A percentile compares a stretch with the other conserved stretches of the same genome.
These are phyloP conservation scores for Petrolisthes manimaculis DNA, from an alignment of 2,888 invertebrate species.

Conservation along the genomic window DNA sequence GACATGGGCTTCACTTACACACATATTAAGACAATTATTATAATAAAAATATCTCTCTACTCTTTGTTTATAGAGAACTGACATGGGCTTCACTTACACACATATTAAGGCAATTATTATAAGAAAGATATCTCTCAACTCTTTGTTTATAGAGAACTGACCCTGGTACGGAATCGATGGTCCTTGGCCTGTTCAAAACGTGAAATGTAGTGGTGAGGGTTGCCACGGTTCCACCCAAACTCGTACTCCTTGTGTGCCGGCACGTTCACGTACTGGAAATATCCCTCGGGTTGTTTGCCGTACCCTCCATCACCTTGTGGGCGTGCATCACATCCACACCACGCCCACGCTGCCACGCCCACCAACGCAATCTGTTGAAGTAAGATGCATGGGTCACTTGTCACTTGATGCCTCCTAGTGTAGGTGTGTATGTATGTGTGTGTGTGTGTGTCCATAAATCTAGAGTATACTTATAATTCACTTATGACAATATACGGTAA, in stretches of 20 bases:
- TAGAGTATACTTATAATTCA: not conserved
- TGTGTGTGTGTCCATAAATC: not conserved
- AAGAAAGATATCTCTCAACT: not conserved
- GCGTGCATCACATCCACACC: not conserved
- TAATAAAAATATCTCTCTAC: too few relatives aligned
- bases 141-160: conserved; percentile 56
- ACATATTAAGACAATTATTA: too few relatives aligned
- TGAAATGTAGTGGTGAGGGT: conserved; percentile 69
- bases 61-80: too few relatives aligned
- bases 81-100: too few relatives aligned
- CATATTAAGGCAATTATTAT: too few relatives aligned
- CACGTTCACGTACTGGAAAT: conserved; percentile 70
- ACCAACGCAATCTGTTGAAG: not conserved
- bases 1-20: too few relatives aligned
- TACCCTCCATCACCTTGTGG: conserved; percentile 35
- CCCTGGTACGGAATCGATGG: conserved; percentile 69
- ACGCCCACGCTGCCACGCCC: not conserved
- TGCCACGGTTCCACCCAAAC: conserved; percentile 69
- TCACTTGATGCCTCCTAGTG: not conserved
- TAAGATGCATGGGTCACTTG: not conserved
- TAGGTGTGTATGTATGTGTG: not conserved
- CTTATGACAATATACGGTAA: too few relatives aligned
- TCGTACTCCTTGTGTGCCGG: conserved; percentile 69
- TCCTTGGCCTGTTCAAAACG: conserved; percentile 69
- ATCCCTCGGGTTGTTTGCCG: conserved; percentile 67